Percentiles rank a stretch among this genome's conserved stretches.
Evolutionary conservation across 1,140 invertebrate genomes (phyloP).

Genomic region (Caenorhabditis inopinata): DNA sequence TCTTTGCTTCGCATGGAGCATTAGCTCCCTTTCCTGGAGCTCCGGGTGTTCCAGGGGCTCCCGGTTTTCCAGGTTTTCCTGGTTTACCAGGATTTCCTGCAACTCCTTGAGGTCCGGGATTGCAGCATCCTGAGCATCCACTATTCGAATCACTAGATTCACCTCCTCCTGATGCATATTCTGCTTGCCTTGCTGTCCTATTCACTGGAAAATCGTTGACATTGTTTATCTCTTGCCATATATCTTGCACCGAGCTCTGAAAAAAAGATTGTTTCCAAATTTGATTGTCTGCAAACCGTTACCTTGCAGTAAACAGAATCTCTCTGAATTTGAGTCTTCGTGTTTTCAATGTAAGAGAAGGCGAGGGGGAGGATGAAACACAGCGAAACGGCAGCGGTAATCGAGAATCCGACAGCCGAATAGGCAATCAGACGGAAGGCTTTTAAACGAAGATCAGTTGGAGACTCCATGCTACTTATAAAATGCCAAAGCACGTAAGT

Average conservation of each 20-base stretch:
- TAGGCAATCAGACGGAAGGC: slow-evolving; percentile 41
- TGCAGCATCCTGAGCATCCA: slow-evolving; percentile 46
- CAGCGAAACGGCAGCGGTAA: slow-evolving; percentile 32
- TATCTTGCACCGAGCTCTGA: slow-evolving; percentile 39
- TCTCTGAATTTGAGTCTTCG: slow-evolving; percentile 33
- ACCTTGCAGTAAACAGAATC: slow-evolving; percentile 41
- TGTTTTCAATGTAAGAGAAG: slow-evolving; percentile 36
- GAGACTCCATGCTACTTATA: not conserved
- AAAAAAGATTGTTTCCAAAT: not conserved
- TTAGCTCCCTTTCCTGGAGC: slow-evolving; percentile 36
- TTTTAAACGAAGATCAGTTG: slow-evolving; percentile 38
- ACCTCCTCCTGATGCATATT: slow-evolving; percentile 26
- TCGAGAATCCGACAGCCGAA: slow-evolving; percentile 40
- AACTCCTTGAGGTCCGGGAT: slow-evolving; percentile 44
- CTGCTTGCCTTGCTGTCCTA: slow-evolving; percentile 44
- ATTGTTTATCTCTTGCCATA: slow-evolving; percentile 38
- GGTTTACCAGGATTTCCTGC: slow-evolving; percentile 40
- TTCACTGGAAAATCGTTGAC: not conserved
- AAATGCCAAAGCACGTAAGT: slow-evolving; percentile 15
- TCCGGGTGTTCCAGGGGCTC: slow-evolving; percentile 46
- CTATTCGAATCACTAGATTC: not conserved
- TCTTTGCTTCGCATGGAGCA: slow-evolving; percentile 41
- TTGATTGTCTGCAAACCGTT: not conserved
- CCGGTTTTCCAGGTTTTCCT: slow-evolving; percentile 45
- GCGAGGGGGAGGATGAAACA: slow-evolving; percentile 33